phyloP scores from a whole-genome alignment of 2,888 invertebrate genomes.

The Achlya flavicornis region DNA sequence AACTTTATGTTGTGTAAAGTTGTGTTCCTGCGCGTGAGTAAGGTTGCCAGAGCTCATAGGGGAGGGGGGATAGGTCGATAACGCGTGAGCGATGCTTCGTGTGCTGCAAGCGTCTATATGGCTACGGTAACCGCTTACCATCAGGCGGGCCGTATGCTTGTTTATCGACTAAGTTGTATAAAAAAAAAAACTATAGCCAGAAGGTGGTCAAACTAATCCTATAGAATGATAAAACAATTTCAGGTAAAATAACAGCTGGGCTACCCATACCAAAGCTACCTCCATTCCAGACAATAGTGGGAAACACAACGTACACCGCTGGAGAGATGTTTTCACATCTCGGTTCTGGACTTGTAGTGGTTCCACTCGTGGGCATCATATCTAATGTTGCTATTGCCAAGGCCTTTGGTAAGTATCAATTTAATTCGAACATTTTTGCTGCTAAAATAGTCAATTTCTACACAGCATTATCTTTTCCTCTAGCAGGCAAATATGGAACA shows the following conservation, averaged over 20 bases:
- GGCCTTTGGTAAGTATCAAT: conserved; percentile 87
- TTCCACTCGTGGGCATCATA: conserved; percentile 89
- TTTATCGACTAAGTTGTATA: no score
- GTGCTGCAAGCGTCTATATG: no score
- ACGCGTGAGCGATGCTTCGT: no score
- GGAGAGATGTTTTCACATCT: conserved; percentile 84
- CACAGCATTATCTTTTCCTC: no score
- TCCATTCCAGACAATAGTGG: conserved; percentile 72
- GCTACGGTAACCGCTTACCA: no score
- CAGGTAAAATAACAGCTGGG: conserved; percentile 85
- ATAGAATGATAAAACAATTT: conserved; percentile 22
- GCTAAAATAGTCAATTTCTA: no score
- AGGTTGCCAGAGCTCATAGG: no score
- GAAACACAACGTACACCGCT: conserved; percentile 79
- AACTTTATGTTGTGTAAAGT: no score
- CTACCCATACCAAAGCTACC: conserved; percentile 83
- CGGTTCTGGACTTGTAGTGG: conserved; percentile 87
- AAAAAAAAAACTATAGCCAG: neutral
- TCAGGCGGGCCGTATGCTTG: no score
- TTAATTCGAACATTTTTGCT: neutral
- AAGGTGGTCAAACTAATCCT: neutral
- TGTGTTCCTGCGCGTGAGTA: no score
- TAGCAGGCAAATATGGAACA: no score
- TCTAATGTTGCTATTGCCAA: conserved; percentile 94
- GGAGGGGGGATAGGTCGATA: no score